A percentile compares a stretch with the other conserved stretches of the same genome.
phyloP scores from a whole-genome alignment of 2,888 invertebrate species.

The Drosophila tanythrix region DNA sequence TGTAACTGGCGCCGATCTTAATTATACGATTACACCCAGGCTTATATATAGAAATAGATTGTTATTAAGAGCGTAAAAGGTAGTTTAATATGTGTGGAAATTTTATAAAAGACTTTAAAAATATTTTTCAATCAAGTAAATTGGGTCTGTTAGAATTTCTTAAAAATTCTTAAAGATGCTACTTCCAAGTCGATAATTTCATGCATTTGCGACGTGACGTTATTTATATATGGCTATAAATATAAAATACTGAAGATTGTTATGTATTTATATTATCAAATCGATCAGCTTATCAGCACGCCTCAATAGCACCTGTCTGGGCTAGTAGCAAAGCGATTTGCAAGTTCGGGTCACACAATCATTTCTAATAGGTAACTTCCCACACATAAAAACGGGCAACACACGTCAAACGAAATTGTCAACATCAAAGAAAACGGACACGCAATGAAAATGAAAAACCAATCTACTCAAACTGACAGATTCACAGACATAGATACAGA shows the following conservation, averaged over 20 bases:
- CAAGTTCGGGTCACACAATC: constrained; percentile 38
- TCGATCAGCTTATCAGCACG: constrained; percentile 46
- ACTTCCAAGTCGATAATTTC: not conserved
- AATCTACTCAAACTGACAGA: constrained; percentile 33
- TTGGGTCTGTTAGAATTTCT: not conserved
- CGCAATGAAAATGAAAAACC: constrained; percentile 44
- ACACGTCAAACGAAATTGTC: constrained; percentile 29
- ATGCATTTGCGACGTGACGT: not conserved
- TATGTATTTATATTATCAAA: constrained; percentile 29
- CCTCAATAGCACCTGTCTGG: constrained; percentile 36
- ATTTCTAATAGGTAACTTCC: constrained; percentile 29
- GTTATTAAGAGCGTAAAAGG: not conserved
- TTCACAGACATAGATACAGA: constrained; percentile 12
- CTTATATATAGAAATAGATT: not conserved
- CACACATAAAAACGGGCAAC: constrained; percentile 10
- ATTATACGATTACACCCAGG: not conserved
- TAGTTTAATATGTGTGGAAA: not conserved
- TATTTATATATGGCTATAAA: not conserved
- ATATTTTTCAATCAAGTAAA: not conserved
- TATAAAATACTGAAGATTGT: not conserved
- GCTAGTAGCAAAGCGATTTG: constrained; percentile 15
- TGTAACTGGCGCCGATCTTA: not conserved
- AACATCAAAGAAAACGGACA: constrained; percentile 36
- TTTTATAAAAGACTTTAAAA: not conserved
- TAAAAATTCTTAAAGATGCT: not conserved